A percentile compares a stretch with the other conserved stretches of the same genome.
Evolutionary conservation across 2,888 invertebrate genomes (phyloP).

Genomic region (Andrena chrysosceles): DNA sequence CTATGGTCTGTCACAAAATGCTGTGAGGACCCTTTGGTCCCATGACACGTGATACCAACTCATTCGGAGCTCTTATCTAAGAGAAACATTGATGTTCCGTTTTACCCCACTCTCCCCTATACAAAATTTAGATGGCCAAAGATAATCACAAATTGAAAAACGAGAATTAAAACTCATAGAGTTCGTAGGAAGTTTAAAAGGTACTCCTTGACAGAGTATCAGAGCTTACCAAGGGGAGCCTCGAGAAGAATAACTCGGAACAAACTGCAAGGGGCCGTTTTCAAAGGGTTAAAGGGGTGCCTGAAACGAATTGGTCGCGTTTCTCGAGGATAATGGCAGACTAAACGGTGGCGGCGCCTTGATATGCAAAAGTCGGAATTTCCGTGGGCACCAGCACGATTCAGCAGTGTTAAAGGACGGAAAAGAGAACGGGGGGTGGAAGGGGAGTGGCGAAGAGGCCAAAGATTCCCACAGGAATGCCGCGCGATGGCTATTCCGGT

Average conservation of each 20-base stretch:
- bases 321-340: conserved; percentile 76
- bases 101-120: too few relatives aligned
- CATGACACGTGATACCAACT: too few relatives aligned
- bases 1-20: too few relatives aligned
- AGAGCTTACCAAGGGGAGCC: background rate
- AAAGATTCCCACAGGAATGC: conserved; percentile 67
- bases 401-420: conserved; percentile 54
- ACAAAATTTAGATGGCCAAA: too few relatives aligned
- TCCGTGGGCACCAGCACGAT: conserved; percentile 67
- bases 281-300: conserved; percentile 25
- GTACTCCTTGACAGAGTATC: background rate
- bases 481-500: conserved; percentile 74
- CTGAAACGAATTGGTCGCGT: conserved; percentile 70
- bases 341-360: conserved; percentile 82
- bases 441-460: conserved; percentile 27
- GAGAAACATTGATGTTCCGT: too few relatives aligned
- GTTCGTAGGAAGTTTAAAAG: too few relatives aligned
- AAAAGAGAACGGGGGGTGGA: conserved; percentile 35
- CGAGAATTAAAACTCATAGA: too few relatives aligned
- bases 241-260: background rate
- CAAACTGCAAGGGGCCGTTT: background rate
- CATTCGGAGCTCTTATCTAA: too few relatives aligned
- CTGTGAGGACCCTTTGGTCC: too few relatives aligned
- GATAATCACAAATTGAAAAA: too few relatives aligned
- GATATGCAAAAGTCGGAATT: conserved; percentile 83